Base-by-base conservation (phyloP, 2,888 invertebrate species). In the Asteroscopus sphinx region DNA sequence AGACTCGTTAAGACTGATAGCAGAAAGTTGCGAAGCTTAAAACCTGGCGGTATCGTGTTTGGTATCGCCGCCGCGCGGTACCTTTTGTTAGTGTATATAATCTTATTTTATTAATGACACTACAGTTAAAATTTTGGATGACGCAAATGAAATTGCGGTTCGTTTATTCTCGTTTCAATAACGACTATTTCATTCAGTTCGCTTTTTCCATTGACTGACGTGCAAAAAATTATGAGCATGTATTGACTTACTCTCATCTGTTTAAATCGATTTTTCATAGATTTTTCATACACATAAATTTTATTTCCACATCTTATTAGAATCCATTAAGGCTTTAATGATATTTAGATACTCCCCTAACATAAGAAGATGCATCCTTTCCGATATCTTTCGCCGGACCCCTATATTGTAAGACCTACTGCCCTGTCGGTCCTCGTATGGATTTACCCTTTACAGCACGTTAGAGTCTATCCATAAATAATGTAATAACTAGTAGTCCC, bases 1-100 rank as follows among this genome's bases (percentile, higher is more conserved):
- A 84, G 87, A 87, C 83, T 88, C 86, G 83, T 89, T 87, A 87
- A 87, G 84, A 85, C 71, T 79, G 87, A 76, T 76, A 76, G 84
- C 85, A 80, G 82, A 84, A 83, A 85, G 81, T 83, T 82, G 75
- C 79, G 79, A 79, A 82, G 76, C 79, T 80, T 76, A 70, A 81
- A 82, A 83, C 77, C 74, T 78, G 81, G 55, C 39, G n/a, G n/a
- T n/a, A n/a, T n/a, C n/a, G 40, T 41, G 47, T 61, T 56, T 46
- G 61, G 54, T 30, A 39, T 26, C 46, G 61, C 61, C 30, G 40
- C 40, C 25, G 46, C 33, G 76, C 76, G 75, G 76, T 47, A 3
- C 15, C 72, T 72, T 76, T 74, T 73, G 70, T 74, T 70, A 36
- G 51, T 59, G 55, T 66, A 56, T 73, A 67, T 72, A 44, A 61